Evolutionary conservation across 2,888 invertebrate species (phyloP).

Genomic region (Rhamnusium bicolor): DNA sequence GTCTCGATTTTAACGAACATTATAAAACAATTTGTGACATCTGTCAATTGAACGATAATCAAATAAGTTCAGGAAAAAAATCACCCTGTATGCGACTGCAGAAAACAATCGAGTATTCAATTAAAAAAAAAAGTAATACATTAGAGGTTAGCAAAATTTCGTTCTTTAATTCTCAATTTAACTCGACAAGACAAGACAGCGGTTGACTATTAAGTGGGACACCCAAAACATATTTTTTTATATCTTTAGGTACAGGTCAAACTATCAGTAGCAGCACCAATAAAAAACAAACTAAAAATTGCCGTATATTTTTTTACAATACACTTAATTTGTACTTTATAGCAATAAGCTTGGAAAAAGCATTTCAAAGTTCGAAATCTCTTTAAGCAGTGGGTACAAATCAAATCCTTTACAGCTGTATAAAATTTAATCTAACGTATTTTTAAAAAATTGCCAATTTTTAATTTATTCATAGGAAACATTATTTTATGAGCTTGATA

Average conservation of each 20-base stretch:
- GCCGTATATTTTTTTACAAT: constrained; percentile 43
- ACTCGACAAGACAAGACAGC: too few species aligned
- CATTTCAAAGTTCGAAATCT: constrained; percentile 39
- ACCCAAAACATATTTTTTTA: constrained; percentile 1
- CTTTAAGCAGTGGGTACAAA: constrained; percentile 14
- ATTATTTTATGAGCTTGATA: constrained; percentile 36
- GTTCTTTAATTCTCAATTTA: too few species aligned
- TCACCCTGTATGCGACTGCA: too few species aligned
- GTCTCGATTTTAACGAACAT: too few species aligned
- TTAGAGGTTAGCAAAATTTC: too few species aligned
- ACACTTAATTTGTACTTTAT: constrained; percentile 53
- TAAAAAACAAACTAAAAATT: constrained; percentile 47
- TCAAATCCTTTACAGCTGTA: constrained; percentile 43
- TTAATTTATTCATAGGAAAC: constrained; percentile 20
- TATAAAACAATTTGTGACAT: too few species aligned
- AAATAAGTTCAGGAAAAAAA: too few species aligned
- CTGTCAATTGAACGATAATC: too few species aligned
- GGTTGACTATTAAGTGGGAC: too few species aligned
- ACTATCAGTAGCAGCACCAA: constrained; percentile 52
- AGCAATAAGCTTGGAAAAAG: constrained; percentile 49
- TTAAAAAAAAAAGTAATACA: too few species aligned
- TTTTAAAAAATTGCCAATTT: constrained; percentile 6
- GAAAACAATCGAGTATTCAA: too few species aligned
- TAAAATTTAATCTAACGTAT: background rate
- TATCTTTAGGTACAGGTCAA: constrained; percentile 43